Percentiles rank a stretch among this genome's conserved stretches.
phyloP scores from a whole-genome alignment of 2,797 vertebrate genomes.

The Chaunax sp. region DNA sequence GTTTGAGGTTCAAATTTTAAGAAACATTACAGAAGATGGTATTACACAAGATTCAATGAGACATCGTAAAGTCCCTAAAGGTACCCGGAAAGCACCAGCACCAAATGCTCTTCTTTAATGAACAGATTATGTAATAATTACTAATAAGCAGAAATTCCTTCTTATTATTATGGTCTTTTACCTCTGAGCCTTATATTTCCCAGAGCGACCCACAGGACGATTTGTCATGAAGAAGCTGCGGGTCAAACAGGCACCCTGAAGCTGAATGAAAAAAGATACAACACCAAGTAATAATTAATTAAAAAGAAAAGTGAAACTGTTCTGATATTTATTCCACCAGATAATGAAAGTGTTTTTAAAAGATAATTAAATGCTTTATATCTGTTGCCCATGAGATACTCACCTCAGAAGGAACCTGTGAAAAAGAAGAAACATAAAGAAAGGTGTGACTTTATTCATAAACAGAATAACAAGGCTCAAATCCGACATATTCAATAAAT shows the following conservation, averaged over 20 bases:
- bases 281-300: neutral
- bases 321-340: neutral
- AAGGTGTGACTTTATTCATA: slow-evolving; percentile 1
- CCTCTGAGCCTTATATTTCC: slow-evolving; percentile 78
- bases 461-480: neutral
- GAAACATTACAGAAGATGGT: no score
- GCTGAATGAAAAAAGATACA: slow-evolving; percentile 40
- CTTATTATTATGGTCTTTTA: slow-evolving; percentile 31
- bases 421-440: slow-evolving; percentile 17
- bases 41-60: no score
- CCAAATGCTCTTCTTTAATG: neutral
- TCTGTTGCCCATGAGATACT: neutral
- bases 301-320: neutral
- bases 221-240: slow-evolving; percentile 78
- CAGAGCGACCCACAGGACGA: slow-evolving; percentile 78
- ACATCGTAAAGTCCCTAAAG: no score
- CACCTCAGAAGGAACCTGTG: slow-evolving; percentile 73
- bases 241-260: slow-evolving; percentile 72
- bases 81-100: neutral
- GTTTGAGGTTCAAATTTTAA: slow-evolving; percentile 3
- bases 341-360: neutral
- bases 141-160: neutral
- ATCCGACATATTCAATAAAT: neutral
- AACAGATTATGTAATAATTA: neutral
- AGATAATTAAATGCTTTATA: neutral